phyloP scores from a whole-genome alignment of 2,888 invertebrate species.

The Gerosis bhagava region DNA sequence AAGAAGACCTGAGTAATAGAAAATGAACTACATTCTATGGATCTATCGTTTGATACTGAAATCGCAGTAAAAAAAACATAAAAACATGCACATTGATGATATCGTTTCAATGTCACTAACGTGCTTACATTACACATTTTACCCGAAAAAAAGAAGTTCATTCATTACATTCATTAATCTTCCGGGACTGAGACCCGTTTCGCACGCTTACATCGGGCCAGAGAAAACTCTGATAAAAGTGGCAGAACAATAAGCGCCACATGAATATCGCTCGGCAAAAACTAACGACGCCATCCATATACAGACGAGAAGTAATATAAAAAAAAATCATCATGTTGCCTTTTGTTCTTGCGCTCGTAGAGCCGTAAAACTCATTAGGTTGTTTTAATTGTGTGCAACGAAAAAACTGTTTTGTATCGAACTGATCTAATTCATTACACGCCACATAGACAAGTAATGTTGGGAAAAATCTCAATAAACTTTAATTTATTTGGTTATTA shows the following conservation, averaged over 20 bases:
- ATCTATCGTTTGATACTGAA: no score
- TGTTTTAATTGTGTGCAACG: conserved; percentile 19
- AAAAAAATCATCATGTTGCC: conserved; percentile 24
- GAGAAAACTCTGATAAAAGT: conserved; percentile 37
- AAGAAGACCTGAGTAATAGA: no score
- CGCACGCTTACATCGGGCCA: conserved; percentile 37
- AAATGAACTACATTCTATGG: no score
- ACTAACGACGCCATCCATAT: conserved; percentile 34
- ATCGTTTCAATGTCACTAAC: conserved; percentile 37
- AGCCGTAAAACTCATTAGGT: conserved; percentile 23
- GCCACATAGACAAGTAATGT: no score
- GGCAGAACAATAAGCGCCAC: conserved; percentile 53
- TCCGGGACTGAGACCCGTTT: conserved; percentile 55
- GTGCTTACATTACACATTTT: conserved; percentile 28
- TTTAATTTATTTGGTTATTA: no score
- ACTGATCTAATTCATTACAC: conserved; percentile 9
- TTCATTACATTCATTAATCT: conserved; percentile 36
- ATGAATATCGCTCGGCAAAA: conserved; percentile 45
- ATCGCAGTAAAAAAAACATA: background rate
- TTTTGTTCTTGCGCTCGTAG: conserved; percentile 20
- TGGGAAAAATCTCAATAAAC: no score
- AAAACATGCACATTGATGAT: background rate
- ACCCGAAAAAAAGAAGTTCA: conserved; percentile 40
- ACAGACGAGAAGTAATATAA: conserved; percentile 31
- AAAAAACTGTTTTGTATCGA: conserved; percentile 3